Percentiles rank a stretch among this genome's conserved stretches.
These are phyloP conservation scores for Dendrolimus kikuchii DNA, from an alignment of 1,140 invertebrate species.

Conservation along the genomic window DNA sequence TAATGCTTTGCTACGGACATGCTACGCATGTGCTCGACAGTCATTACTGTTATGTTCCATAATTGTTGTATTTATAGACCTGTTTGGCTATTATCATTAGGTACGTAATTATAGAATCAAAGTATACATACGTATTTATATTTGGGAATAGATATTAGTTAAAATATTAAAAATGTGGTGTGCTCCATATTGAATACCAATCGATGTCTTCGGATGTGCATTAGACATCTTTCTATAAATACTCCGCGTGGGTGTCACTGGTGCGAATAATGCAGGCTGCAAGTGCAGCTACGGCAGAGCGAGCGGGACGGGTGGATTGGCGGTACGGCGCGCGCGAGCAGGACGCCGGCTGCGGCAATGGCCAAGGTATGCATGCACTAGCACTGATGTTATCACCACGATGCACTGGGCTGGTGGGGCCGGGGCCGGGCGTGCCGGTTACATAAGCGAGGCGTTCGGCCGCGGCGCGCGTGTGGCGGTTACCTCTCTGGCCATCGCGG, in stretches of 20 bases:
- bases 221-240: too few relatives aligned
- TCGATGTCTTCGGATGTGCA: constrained; percentile 1
- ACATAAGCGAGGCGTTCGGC: constrained; percentile 25
- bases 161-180: too few relatives aligned
- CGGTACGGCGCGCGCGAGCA: constrained; percentile 25
- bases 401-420: constrained; percentile 20
- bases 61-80: not conserved
- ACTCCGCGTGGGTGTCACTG: constrained; percentile 14
- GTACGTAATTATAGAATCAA: too few relatives aligned
- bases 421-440: constrained; percentile 30
- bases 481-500: constrained; percentile 73
- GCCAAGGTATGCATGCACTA: constrained; percentile 13
- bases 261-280: constrained; percentile 50
- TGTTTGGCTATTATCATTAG: too few relatives aligned
- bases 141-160: too few relatives aligned
- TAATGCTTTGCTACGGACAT: constrained; percentile 6
- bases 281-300: constrained; percentile 50
- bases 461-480: constrained; percentile 35
- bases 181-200: not conserved
- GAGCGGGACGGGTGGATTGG: constrained; percentile 33
- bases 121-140: too few relatives aligned
- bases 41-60: constrained; percentile 2
- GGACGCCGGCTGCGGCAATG: constrained; percentile 42
- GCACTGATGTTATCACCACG: constrained; percentile 13
- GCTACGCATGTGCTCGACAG: constrained; percentile 20